A percentile compares a stretch with the other conserved stretches of the same genome.
phyloP scores from a whole-genome alignment of 2,888 invertebrate genomes.

The Cyaniris semiargus region DNA sequence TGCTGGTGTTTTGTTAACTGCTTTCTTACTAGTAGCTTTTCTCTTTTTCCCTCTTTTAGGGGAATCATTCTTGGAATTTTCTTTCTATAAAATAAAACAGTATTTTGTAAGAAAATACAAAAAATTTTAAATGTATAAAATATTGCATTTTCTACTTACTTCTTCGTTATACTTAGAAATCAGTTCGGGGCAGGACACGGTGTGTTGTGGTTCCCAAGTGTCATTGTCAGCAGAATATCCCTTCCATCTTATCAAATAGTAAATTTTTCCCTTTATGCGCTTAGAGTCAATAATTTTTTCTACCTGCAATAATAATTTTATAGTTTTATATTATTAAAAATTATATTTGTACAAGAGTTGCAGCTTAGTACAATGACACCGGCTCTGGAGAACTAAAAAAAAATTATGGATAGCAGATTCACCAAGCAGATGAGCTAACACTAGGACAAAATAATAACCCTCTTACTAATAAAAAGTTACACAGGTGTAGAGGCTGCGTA shows the following conservation, averaged over 20 bases:
- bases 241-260: conserved; percentile 89
- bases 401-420: too few species aligned
- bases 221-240: conserved; percentile 85
- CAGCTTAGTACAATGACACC: too few species aligned
- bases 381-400: too few species aligned
- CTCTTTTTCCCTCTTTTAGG: conserved; percentile 58
- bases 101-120: conserved; percentile 10
- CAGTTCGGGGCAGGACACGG: conserved; percentile 85
- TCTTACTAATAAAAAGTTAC: too few species aligned
- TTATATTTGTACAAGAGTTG: too few species aligned
- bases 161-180: conserved; percentile 77
- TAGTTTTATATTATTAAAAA: too few species aligned
- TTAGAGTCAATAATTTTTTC: conserved; percentile 86
- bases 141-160: conserved; percentile 48
- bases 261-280: conserved; percentile 83
- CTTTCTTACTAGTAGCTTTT: conserved; percentile 52
- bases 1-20: conserved; percentile 52
- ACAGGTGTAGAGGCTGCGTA: too few species aligned
- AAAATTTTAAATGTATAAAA: neutral
- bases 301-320: conserved; percentile 72
- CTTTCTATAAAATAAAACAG: conserved; percentile 54
- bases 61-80: conserved; percentile 58
- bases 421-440: too few species aligned
- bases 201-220: conserved; percentile 88
- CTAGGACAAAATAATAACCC: too few species aligned